Evolutionary conservation across 2,888 invertebrate genomes (phyloP).

Genomic region (Metopia argyrocephala): DNA sequence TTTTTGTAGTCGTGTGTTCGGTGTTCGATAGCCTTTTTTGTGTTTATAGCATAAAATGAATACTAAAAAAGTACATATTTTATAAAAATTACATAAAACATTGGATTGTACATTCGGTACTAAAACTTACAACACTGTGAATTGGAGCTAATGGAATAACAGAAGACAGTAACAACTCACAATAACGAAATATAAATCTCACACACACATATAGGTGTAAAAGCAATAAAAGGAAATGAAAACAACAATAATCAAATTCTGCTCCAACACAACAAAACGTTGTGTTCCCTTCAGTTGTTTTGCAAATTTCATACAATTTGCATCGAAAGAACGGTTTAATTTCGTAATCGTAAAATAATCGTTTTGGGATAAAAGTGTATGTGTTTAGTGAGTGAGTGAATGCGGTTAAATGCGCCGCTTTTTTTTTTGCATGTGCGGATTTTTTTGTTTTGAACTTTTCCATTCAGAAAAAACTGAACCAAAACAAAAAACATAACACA

Average conservation of each 20-base stretch:
- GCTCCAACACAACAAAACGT: constrained; percentile 51
- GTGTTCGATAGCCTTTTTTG: too few relatives aligned
- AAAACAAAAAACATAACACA: constrained; percentile 62
- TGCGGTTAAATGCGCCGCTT: constrained; percentile 58
- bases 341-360: background rate
- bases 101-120: too few relatives aligned
- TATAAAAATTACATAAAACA: too few relatives aligned
- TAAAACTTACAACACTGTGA: constrained; percentile 18
- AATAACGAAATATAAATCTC: background rate
- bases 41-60: too few relatives aligned
- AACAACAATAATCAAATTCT: background rate
- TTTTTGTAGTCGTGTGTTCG: too few relatives aligned
- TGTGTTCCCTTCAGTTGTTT: constrained; percentile 55
- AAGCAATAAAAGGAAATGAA: background rate
- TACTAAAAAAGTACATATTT: too few relatives aligned
- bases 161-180: constrained; percentile 22
- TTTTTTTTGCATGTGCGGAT: constrained; percentile 58
- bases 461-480: constrained; percentile 64
- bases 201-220: background rate
- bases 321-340: constrained; percentile 36
- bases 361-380: background rate
- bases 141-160: constrained; percentile 7
- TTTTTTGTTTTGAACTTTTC: constrained; percentile 65
- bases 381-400: constrained; percentile 29
- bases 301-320: constrained; percentile 58